These are phyloP conservation scores for Scolopax mira DNA, from an alignment of 2,113 vertebrate genomes.

Conservation along the genomic window DNA sequence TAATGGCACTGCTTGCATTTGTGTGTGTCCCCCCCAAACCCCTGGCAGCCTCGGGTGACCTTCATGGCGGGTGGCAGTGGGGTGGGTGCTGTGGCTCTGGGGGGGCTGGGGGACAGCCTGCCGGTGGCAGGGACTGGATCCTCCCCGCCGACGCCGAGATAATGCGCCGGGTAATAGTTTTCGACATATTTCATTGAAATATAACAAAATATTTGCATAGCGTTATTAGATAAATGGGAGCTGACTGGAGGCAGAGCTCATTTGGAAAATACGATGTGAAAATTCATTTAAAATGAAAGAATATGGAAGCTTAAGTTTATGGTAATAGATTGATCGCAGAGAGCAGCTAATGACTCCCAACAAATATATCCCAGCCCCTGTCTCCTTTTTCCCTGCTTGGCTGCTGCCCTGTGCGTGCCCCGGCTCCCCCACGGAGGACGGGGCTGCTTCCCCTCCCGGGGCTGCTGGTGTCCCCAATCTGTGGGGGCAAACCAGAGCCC, in stretches of 20 bases:
- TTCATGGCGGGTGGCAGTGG: background rate
- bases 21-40: background rate
- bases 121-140: background rate
- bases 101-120: background rate
- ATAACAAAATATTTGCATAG: constrained; percentile 81
- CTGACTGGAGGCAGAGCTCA: constrained; percentile 76
- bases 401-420: background rate
- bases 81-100: background rate
- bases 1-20: accelerated
- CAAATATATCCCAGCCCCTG: constrained; percentile 43
- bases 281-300: constrained; percentile 79
- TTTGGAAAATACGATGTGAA: constrained; percentile 77
- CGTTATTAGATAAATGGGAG: constrained; percentile 80
- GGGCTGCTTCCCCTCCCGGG: background rate
- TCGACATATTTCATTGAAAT: constrained; percentile 76
- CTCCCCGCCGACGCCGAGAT: constrained; percentile 40
- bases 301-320: constrained; percentile 74
- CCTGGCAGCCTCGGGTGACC: background rate
- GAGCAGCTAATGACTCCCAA: constrained; percentile 71
- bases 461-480: background rate
- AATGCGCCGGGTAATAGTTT: constrained; percentile 69
- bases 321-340: constrained; percentile 71
- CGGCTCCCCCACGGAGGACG: background rate
- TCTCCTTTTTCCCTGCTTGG: background rate
- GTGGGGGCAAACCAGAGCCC: background rate